Conservation (phyloP, 2,888 invertebrate genomes). For the Coronaproctus castanopsis region DNA sequence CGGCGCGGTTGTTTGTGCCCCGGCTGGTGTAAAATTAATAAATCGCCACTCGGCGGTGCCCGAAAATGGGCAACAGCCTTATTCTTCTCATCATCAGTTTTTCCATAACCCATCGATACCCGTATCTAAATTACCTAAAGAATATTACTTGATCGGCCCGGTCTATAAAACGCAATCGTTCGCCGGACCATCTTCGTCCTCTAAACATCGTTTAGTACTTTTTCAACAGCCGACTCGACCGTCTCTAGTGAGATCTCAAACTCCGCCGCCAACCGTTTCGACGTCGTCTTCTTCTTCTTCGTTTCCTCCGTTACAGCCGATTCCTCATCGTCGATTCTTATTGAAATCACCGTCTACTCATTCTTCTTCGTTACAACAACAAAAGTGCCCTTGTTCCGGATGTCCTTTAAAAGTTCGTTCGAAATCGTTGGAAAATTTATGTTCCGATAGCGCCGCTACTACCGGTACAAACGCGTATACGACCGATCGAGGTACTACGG, state of each 20-base stretch:
- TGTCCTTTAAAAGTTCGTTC: constrained; percentile 8
- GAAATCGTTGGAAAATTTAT: constrained; percentile 15
- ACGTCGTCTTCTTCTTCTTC: neutral
- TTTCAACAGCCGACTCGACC: neutral
- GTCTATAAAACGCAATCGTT: neutral
- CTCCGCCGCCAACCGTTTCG: too few relatives aligned
- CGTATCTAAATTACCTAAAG: neutral
- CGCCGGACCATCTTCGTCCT: neutral
- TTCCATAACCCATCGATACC: too few relatives aligned
- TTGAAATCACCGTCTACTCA: neutral
- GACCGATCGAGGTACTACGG: constrained; percentile 4
- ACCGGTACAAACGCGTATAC: constrained; percentile 10
- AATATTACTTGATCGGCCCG: neutral
- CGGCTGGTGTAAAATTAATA: too few relatives aligned
- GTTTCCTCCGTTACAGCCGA: neutral
- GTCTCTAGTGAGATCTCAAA: too few relatives aligned
- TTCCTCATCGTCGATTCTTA: neutral
- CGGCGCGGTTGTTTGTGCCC: too few relatives aligned
- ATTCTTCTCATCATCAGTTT: too few relatives aligned
- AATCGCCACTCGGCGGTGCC: too few relatives aligned
- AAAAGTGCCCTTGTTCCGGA: constrained; percentile 8
- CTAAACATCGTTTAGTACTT: neutral
- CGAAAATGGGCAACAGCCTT: too few relatives aligned
- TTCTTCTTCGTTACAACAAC: neutral
- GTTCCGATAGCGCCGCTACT: constrained; percentile 15